phyloP scores from a whole-genome alignment of 2,888 invertebrate species.

The Coelopa pilipes region DNA sequence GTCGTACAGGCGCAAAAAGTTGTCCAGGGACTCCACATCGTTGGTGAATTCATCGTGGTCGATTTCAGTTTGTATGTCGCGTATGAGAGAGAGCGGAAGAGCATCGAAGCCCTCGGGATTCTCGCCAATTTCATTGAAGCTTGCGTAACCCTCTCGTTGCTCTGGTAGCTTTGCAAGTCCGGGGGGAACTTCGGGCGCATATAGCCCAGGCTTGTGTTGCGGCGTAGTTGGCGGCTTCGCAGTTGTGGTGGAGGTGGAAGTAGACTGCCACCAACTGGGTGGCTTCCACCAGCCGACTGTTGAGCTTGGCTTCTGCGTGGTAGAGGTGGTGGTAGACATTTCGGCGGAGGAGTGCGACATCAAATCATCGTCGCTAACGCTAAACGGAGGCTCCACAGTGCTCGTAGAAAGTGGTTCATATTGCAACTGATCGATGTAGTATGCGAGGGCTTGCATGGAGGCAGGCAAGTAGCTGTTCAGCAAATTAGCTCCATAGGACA shows the following conservation, averaged over 20 bases:
- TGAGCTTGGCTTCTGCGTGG: slow-evolving; percentile 33
- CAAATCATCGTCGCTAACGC: slow-evolving; percentile 45
- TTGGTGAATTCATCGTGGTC: slow-evolving; percentile 59
- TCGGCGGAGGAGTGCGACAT: not conserved
- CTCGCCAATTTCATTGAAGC: slow-evolving; percentile 52
- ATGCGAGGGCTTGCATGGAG: slow-evolving; percentile 66
- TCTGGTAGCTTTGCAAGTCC: slow-evolving; percentile 32
- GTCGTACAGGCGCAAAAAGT: slow-evolving; percentile 65
- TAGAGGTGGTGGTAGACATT: slow-evolving; percentile 38
- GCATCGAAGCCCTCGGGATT: slow-evolving; percentile 56
- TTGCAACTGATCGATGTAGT: slow-evolving; percentile 65
- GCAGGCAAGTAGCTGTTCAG: slow-evolving; percentile 64
- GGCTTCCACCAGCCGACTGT: slow-evolving; percentile 56
- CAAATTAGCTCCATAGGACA: slow-evolving; percentile 47
- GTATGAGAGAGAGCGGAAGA: slow-evolving; percentile 60
- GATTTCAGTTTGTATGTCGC: slow-evolving; percentile 61
- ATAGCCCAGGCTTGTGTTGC: slow-evolving; percentile 58
- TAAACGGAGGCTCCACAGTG: slow-evolving; percentile 65
- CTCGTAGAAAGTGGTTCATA: slow-evolving; percentile 63
- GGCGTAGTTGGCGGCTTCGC: slow-evolving; percentile 53
- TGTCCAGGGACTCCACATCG: slow-evolving; percentile 64
- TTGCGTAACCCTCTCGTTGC: slow-evolving; percentile 50
- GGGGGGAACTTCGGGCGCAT: slow-evolving; percentile 50
- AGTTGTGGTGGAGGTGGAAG: slow-evolving; percentile 50
- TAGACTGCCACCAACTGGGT: slow-evolving; percentile 55